Percentiles rank a stretch among this genome's conserved stretches.
phyloP scores from a whole-genome alignment of 1,140 invertebrate genomes.

The Elymnias hypermnestra region DNA sequence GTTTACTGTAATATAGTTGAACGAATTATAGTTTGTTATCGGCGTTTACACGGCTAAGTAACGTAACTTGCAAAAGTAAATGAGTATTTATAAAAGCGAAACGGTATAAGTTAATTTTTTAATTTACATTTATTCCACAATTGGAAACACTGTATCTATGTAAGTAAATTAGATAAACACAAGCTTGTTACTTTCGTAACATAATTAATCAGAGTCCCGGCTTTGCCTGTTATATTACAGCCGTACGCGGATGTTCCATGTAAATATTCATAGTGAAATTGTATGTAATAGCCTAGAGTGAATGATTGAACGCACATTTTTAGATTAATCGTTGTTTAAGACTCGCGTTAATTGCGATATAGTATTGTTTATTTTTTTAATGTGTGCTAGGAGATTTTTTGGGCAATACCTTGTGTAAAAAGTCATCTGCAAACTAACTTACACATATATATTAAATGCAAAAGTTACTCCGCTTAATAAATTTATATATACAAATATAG shows the following conservation, averaged over 20 bases:
- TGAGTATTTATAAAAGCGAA: neutral
- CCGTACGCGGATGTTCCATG: conserved; percentile 6
- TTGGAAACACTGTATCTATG: too few species aligned
- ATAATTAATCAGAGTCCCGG: neutral
- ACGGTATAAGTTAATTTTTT: neutral
- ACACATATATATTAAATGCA: too few species aligned
- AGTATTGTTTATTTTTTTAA: conserved; percentile 12
- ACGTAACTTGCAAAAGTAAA: neutral
- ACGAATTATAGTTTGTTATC: neutral
- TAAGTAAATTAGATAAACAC: too few species aligned
- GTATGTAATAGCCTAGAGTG: conserved; percentile 17
- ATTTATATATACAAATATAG: too few species aligned
- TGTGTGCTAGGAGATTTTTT: neutral
- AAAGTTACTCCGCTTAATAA: too few species aligned
- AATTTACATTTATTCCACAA: neutral
- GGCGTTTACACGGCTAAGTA: neutral
- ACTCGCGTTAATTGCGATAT: conserved; percentile 11
- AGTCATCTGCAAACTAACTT: too few species aligned
- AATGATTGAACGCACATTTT: conserved; percentile 18
- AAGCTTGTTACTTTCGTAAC: too few species aligned
- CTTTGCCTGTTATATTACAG: conserved; percentile 12
- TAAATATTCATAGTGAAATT: conserved; percentile 20
- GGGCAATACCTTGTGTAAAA: neutral
- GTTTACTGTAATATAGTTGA: neutral
- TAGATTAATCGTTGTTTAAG: conserved; percentile 11